Conservation (phyloP, 1,140 invertebrate species). For the Zaprionus taronus region DNA sequence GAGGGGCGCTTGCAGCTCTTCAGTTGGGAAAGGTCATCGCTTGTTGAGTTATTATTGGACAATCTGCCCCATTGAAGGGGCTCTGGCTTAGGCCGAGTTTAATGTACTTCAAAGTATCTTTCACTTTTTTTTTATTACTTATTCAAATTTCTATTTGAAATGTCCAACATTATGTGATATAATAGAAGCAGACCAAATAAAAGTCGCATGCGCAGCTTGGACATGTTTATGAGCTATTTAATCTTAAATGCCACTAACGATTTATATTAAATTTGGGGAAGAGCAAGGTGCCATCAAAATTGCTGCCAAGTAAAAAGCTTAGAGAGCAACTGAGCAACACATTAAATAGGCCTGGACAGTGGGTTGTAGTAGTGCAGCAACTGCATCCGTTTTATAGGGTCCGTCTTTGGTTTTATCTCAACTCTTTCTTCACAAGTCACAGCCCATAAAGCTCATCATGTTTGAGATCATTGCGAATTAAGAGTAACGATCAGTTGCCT, state of each 20-base stretch:
- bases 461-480: neutral
- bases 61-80: neutral
- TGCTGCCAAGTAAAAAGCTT: neutral
- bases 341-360: neutral
- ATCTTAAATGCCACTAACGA: neutral
- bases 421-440: neutral
- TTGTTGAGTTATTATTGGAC: neutral
- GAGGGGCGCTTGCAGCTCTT: neutral
- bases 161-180: neutral
- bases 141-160: neutral
- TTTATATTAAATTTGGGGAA: neutral
- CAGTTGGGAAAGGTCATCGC: neutral
- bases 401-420: neutral
- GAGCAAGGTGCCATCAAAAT: neutral
- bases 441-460: neutral
- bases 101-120: conserved; percentile 4
- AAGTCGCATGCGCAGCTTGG: neutral
- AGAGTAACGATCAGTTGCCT: neutral
- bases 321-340: neutral
- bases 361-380: too few species aligned
- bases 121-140: conserved; percentile 3
- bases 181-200: neutral
- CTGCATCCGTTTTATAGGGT: neutral
- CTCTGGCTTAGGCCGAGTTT: neutral
- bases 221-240: neutral